Percentiles rank a stretch among this genome's conserved stretches.
These are phyloP conservation scores for Gopherus evgoodei DNA, from an alignment of 2,113 vertebrate genomes.

Conservation along the genomic window DNA sequence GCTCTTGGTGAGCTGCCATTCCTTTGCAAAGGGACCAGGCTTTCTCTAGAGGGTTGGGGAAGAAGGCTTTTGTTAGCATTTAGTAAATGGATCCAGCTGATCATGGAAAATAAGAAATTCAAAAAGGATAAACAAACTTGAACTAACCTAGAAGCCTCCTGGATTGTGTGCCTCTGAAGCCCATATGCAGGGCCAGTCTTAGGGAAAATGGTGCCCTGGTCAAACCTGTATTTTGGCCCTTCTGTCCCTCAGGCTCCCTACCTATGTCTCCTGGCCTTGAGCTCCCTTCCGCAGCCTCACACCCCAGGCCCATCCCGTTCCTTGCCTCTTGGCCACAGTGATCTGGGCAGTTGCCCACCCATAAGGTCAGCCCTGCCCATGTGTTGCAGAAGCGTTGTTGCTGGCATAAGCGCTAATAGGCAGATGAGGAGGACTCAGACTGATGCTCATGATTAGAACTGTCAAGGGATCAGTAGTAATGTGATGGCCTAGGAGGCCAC, in stretches of 20 bases:
- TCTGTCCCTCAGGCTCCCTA: neutral
- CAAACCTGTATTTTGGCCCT: neutral
- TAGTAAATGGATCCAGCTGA: neutral
- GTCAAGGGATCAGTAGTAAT: neutral
- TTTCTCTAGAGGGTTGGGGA: neutral
- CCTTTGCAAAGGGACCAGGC: accelerated
- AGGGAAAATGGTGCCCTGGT: neutral
- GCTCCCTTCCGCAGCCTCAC: neutral
- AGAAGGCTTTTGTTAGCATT: neutral
- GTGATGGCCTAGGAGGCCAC: neutral
- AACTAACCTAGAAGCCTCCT: neutral
- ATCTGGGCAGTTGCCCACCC: too few species aligned
- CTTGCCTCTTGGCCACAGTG: neutral
- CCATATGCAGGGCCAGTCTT: neutral
- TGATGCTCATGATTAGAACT: neutral
- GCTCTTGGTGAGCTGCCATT: neutral
- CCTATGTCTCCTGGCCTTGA: neutral
- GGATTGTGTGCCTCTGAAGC: neutral
- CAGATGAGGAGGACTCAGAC: neutral
- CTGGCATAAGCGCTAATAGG: neutral
- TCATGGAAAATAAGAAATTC: too few species aligned
- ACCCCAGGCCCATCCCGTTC: neutral
- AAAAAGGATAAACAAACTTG: neutral
- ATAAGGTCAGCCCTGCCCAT: neutral
- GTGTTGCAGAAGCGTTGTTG: neutral